Conservation (phyloP, 2,797 vertebrate species). For the Esox lucius region DNA sequence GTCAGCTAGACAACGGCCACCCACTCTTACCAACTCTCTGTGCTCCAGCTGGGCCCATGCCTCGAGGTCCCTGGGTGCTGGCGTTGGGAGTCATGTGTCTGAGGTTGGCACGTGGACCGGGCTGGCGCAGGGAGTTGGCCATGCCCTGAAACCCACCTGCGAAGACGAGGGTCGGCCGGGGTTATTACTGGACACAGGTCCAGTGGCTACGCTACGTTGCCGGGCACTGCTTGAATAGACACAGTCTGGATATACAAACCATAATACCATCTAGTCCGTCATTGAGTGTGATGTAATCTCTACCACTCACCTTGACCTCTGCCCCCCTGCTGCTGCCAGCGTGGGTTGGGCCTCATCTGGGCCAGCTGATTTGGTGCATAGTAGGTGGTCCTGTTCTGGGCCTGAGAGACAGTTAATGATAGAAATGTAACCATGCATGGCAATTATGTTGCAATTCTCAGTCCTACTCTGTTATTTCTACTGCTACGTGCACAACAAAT, state of each 20-base stretch:
- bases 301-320: constrained; percentile 88
- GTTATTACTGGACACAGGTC: neutral
- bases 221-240: neutral
- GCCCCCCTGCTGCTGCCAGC: constrained; percentile 95
- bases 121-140: constrained; percentile 90
- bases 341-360: constrained; percentile 94
- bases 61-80: constrained; percentile 81
- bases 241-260: neutral
- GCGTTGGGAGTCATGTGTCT: constrained; percentile 86
- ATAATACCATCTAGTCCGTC: neutral
- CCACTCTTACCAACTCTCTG: constrained; percentile 80
- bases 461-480: neutral
- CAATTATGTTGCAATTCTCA: neutral
- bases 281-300: neutral
- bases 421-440: neutral
- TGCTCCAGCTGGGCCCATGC: constrained; percentile 73
- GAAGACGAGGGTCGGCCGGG: neutral
- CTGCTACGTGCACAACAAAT: neutral
- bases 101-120: constrained; percentile 87
- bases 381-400: constrained; percentile 95
- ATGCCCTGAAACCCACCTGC: constrained; percentile 90
- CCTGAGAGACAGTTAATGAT: constrained; percentile 68
- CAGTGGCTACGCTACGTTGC: neutral
- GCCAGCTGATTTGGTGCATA: constrained; percentile 96
- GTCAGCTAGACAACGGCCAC: neutral